Conservation (phyloP, 2,113 vertebrate species). For the Cariama cristata region DNA sequence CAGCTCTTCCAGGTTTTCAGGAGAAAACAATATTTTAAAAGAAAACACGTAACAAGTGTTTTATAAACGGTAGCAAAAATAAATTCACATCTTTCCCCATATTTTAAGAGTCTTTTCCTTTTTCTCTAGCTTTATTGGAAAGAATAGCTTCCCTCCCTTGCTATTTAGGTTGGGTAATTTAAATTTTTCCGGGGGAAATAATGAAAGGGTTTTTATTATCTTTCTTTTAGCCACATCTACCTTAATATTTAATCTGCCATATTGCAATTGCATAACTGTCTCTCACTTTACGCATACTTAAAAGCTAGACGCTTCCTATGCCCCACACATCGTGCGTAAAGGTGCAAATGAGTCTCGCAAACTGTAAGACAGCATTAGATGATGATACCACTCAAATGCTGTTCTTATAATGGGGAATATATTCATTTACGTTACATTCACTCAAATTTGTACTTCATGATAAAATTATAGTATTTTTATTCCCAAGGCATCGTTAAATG, state of each 20-base stretch:
- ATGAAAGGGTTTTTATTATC: background rate
- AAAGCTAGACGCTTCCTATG: background rate
- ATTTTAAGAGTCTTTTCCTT: background rate
- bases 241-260: background rate
- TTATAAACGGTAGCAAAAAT: background rate
- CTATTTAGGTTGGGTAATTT: background rate
- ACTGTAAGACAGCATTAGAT: background rate
- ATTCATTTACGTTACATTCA: background rate
- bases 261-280: background rate
- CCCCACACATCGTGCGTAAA: rapidly evolving
- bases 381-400: background rate
- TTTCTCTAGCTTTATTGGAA: background rate
- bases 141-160: background rate
- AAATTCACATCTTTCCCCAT: rapidly evolving
- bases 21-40: background rate
- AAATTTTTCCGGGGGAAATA: background rate
- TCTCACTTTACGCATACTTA: background rate
- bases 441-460: background rate
- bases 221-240: background rate
- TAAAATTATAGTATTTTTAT: background rate
- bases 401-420: rapidly evolving
- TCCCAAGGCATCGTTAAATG: background rate
- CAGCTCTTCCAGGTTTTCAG: background rate
- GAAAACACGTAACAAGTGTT: background rate
- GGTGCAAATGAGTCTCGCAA: background rate